Evolutionary conservation across 2,797 vertebrate species (phyloP).

Genomic region (Hybognathus amarus): DNA sequence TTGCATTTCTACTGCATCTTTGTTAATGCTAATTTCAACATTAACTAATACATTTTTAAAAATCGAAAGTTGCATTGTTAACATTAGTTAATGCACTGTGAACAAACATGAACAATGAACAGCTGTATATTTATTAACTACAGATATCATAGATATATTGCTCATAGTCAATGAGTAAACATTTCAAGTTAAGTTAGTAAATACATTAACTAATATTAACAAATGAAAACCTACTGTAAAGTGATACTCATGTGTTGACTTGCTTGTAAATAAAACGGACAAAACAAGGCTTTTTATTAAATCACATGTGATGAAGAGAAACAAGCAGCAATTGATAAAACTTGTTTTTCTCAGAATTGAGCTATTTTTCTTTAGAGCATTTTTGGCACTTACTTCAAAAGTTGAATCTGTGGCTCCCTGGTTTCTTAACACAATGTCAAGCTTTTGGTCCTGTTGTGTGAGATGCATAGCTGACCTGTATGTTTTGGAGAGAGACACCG

Average conservation of each 20-base stretch:
- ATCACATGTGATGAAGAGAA: conserved; percentile 16
- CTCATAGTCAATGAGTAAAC: too few relatives aligned
- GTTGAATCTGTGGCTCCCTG: conserved; percentile 60
- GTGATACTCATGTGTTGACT: background rate
- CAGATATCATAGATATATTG: too few relatives aligned
- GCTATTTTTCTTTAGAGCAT: background rate
- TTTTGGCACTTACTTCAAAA: conserved; percentile 68
- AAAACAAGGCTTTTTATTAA: background rate
- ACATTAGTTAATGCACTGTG: too few relatives aligned
- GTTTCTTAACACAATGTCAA: conserved; percentile 64
- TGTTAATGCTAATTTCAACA: too few relatives aligned
- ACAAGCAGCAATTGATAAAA: conserved; percentile 24
- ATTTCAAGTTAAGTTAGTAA: too few relatives aligned
- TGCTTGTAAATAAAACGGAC: background rate
- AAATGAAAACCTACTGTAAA: too few relatives aligned
- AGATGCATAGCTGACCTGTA: conserved; percentile 65
- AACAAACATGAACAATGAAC: too few relatives aligned
- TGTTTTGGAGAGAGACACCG: background rate
- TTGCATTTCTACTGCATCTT: too few relatives aligned
- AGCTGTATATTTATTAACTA: too few relatives aligned
- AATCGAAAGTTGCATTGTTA: too few relatives aligned
- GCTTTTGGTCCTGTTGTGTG: conserved; percentile 61
- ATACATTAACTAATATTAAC: too few relatives aligned
- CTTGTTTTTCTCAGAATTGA: background rate
- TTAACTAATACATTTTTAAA: too few relatives aligned